Conservation (phyloP, 2,888 invertebrate genomes). For the Sinelater perroti region DNA sequence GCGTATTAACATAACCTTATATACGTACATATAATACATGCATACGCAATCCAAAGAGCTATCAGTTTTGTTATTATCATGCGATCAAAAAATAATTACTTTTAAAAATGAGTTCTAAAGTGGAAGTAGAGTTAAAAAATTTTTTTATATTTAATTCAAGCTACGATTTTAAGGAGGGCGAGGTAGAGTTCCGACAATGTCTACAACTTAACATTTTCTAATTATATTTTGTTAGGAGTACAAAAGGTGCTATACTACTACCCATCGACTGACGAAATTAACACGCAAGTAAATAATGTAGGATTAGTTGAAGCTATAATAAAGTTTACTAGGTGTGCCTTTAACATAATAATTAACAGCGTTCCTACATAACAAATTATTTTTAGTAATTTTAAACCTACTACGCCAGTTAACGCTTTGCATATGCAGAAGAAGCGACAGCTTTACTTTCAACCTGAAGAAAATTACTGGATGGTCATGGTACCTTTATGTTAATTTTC, state of each 20-base stretch:
- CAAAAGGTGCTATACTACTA: constrained; percentile 89
- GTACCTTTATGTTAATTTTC: constrained; percentile 61
- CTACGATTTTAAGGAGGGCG: constrained; percentile 85
- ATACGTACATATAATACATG: too few relatives aligned
- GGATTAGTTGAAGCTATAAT: constrained; percentile 96
- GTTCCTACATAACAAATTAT: background rate
- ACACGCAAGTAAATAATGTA: constrained; percentile 89
- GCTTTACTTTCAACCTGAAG: constrained; percentile 87
- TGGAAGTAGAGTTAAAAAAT: constrained; percentile 64
- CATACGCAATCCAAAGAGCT: too few relatives aligned
- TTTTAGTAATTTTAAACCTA: constrained; percentile 86
- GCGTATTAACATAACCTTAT: too few relatives aligned
- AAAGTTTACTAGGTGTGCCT: constrained; percentile 91
- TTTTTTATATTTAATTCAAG: constrained; percentile 90
- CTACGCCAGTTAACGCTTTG: constrained; percentile 81
- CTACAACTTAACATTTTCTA: background rate
- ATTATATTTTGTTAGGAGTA: constrained; percentile 33
- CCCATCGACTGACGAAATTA: constrained; percentile 78
- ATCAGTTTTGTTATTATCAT: too few relatives aligned
- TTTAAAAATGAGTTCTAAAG: constrained; percentile 47
- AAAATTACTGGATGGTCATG: constrained; percentile 90
- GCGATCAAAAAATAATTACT: background rate
- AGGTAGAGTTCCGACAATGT: too few relatives aligned
- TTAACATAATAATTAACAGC: background rate
- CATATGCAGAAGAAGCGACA: constrained; percentile 91